Base-by-base conservation (phyloP, 2,113 vertebrate genomes). In the Daubentonia madagascariensis region DNA sequence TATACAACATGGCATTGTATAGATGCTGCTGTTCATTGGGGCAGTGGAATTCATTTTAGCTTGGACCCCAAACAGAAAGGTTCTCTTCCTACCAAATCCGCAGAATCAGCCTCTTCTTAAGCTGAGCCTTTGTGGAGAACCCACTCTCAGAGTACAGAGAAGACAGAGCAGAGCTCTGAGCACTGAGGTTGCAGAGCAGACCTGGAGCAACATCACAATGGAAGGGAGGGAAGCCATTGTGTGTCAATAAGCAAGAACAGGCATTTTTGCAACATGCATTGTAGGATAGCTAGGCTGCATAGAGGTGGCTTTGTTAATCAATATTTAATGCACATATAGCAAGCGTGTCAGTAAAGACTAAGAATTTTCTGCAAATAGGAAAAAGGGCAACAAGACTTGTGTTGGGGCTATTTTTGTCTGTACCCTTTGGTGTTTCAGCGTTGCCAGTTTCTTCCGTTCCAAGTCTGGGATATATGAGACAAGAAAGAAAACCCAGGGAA, bases 361-460 rank as follows among this genome's bases (percentile, higher is more conserved):
- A 85, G 63, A 54, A 23, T 91, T 94, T 96, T 94, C 76, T 93
- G 50, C 23, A 83, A 89, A 65, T 28, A 70, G 14, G 37, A 28
- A 32, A 91, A 76, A 85, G 16, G 76, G 32, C n/a, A 84, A 61
- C 4, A 28, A 93, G 85, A 76, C 17, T 63, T 72, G 78, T 6
- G 5, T 13, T 70, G 84, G 40, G 22, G 30, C 45, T 54, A 4
- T 68, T 76, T 84, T 75, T 78, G 73, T 73, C 65, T 63, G 30
- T 5, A 30, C 32, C 16, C 17, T 5, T 30, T 75, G 76, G 65
- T 18, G n/a, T 92, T 61, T 88, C 8, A 70, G 83, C 6, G 13
- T 57, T 61, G 9, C 54, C 8, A n/a, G 28, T 13, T 95, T 85
- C 54, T 40, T 50, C 28, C 78, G 14, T 32, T 72, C 35, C 20